phyloP scores from a whole-genome alignment of 2,797 vertebrate species.

The Triplophysa bombifrons region DNA sequence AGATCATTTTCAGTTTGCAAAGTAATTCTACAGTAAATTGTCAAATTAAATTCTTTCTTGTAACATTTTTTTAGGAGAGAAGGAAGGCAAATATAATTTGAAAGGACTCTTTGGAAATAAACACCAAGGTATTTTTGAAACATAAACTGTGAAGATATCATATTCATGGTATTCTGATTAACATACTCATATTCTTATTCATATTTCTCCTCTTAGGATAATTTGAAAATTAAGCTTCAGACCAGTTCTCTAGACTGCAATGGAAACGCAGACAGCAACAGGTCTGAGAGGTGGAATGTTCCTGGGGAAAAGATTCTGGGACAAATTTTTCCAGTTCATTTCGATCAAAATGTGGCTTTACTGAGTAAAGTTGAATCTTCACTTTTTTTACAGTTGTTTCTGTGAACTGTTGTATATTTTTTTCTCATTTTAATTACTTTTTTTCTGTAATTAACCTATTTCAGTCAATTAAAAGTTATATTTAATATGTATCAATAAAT shows the following conservation, averaged over 20 bases:
- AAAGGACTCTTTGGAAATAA: constrained; percentile 78
- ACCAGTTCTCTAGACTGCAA: too few relatives aligned
- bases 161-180: background rate
- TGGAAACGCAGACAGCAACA: too few relatives aligned
- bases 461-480: background rate
- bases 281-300: too few relatives aligned
- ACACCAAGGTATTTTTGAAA: constrained; percentile 70
- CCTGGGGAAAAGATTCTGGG: too few relatives aligned
- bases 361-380: constrained; percentile 26
- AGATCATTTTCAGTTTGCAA: background rate
- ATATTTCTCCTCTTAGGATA: constrained; percentile 64
- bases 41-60: background rate
- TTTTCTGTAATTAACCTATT: constrained; percentile 21
- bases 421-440: constrained; percentile 34
- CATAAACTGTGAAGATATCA: background rate
- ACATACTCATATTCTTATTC: background rate
- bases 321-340: too few relatives aligned
- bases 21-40: background rate
- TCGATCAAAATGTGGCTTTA: too few relatives aligned
- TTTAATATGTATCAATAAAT: background rate
- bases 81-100: constrained; percentile 70
- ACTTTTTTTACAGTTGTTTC: constrained; percentile 37
- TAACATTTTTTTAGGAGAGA: constrained; percentile 63
- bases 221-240: constrained; percentile 43
- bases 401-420: constrained; percentile 64